Base-by-base conservation (phyloP, 35 echinoderm and acorn worm species). In the Antedon bifida region DNA sequence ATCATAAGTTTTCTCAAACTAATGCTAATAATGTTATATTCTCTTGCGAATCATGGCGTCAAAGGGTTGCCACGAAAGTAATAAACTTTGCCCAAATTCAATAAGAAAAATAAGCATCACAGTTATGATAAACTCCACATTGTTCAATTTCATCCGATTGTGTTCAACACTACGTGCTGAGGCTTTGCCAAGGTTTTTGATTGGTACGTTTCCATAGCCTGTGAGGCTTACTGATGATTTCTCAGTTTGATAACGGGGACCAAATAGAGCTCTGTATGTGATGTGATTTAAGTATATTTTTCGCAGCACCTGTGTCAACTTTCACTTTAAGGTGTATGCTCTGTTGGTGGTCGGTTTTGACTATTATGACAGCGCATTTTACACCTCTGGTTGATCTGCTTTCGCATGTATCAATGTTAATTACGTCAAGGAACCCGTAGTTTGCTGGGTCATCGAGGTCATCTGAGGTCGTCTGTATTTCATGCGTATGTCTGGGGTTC, bases 141-240 rank as follows among this genome's bases (percentile, higher is more conserved):
- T 84, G 82, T 74, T 34, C 1, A 85, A 34, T 77, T 36, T 75
- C 31, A 35, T 85, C 30, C 77, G 34, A 5, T 45, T 74, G 38
- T 85, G 35, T 51, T 34, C 32, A 31, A 85, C 36, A 36, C 84
- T 80, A 29, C 17, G 39, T 29, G 82, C 77, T 31, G 55, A 30
- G 11, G 75, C 76, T 30, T 74, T 86, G 39, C 84, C 84, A 55
- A 78, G 76, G 38, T 78, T 86, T 78, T 46, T 78, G 33, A 86
- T 86, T 0, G 75, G 30, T 39, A 14, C 29, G 28, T 35, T 86
- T 23, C 84, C 75, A 78, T 46, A 78, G 0, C 74, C 84, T 21
- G 36, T 34, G 21, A 86, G 39, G 29, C 31, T 36, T 31, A 46
- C 39, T 44, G 76, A 80, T 39, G 75, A 86, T 31, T 73, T 73